phyloP scores from a whole-genome alignment of 2,797 vertebrate genomes.

The Acanthiza pusilla region DNA sequence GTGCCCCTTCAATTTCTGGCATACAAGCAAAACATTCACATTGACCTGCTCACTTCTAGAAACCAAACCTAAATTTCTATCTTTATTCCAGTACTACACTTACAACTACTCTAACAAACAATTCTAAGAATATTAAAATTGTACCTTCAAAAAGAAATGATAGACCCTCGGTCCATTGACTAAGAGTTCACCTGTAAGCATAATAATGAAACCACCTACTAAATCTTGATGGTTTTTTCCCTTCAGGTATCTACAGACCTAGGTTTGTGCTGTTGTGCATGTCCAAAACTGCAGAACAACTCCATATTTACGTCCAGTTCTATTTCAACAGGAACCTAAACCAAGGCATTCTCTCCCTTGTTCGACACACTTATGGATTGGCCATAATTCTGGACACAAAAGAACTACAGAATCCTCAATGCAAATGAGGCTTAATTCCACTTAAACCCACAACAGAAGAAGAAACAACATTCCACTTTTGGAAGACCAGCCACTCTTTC shows the following conservation, averaged over 20 bases:
- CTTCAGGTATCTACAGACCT: neutral
- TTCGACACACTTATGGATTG: fast-evolving
- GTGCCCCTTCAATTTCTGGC: neutral
- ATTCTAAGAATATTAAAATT: neutral
- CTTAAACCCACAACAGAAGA: neutral
- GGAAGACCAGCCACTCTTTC: neutral
- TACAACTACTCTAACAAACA: neutral
- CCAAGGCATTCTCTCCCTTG: neutral
- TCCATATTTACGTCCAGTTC: neutral
- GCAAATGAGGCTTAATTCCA: neutral
- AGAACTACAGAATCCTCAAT: neutral
- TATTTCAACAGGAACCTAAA: neutral
- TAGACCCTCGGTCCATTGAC: neutral
- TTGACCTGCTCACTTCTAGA: neutral
- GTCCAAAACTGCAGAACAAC: neutral
- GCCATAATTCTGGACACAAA: neutral
- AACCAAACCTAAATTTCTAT: neutral
- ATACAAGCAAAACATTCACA: neutral
- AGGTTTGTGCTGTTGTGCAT: neutral
- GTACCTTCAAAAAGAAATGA: neutral
- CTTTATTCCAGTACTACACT: neutral
- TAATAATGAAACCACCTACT: neutral
- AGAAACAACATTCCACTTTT: neutral
- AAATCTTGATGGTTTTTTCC: neutral
- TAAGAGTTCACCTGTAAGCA: neutral